phyloP scores from a whole-genome alignment of 2,113 vertebrate genomes.

The Leuciscus idus region DNA sequence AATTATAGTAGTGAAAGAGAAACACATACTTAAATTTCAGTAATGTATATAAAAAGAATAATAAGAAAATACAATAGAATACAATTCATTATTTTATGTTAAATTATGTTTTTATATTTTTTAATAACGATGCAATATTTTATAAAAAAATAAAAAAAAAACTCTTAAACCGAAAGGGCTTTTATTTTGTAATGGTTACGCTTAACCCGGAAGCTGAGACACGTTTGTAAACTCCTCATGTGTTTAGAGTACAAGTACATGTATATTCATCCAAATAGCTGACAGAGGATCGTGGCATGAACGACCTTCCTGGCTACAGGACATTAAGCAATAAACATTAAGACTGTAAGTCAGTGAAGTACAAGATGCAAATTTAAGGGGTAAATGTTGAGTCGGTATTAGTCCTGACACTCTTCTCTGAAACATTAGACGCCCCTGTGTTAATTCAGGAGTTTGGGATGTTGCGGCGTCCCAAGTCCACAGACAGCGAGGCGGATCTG shows the following conservation, averaged over 20 bases:
- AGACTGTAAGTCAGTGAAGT: background rate
- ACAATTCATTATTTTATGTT: background rate
- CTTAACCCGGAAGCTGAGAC: constrained; percentile 9
- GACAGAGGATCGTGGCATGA: background rate
- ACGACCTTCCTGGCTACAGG: background rate
- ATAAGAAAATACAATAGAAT: background rate
- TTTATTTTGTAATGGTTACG: constrained; percentile 20
- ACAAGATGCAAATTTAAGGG: background rate
- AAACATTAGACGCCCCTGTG: background rate
- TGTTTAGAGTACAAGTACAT: background rate
- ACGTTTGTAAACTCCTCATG: background rate
- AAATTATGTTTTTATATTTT: background rate
- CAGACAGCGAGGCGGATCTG: constrained; percentile 90
- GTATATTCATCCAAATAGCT: background rate
- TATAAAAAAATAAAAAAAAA: background rate
- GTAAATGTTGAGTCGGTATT: background rate
- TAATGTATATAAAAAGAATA: background rate
- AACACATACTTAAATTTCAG: background rate
- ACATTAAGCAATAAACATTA: background rate
- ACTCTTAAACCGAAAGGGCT: background rate
- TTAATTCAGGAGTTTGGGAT: constrained; percentile 68
- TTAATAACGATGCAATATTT: background rate
- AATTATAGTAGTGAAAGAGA: background rate
- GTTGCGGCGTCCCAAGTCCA: constrained; percentile 88
- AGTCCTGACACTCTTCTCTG: background rate